Evolutionary conservation across 2,113 vertebrate genomes (phyloP).

Genomic region (Mormoops blainvillei): DNA sequence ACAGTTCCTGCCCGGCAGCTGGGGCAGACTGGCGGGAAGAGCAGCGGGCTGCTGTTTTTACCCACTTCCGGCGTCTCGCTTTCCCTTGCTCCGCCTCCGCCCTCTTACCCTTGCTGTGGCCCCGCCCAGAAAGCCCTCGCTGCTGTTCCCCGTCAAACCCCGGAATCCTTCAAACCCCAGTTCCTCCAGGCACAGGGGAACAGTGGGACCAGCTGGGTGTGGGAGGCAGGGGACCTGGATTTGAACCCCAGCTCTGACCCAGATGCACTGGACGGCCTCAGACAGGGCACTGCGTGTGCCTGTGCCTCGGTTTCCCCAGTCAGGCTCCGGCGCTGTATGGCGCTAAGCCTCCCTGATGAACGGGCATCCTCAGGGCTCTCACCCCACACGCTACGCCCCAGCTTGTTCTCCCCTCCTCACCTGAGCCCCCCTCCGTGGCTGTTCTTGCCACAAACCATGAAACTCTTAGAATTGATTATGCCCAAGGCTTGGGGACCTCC

Average conservation of each 20-base stretch:
- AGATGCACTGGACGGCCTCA: not conserved
- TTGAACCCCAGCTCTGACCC: not conserved
- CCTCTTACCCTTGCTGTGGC: not conserved
- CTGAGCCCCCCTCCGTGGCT: not conserved
- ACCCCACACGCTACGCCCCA: not conserved
- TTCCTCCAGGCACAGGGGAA: not conserved
- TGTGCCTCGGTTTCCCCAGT: not conserved
- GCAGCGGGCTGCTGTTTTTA: not conserved
- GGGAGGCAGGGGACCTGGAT: not conserved
- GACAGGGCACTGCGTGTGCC: accelerated
- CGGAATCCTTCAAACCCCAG: not conserved
- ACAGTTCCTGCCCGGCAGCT: not conserved
- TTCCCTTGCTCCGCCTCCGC: not conserved
- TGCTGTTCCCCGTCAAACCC: not conserved
- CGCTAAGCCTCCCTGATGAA: not conserved
- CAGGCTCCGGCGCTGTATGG: not conserved
- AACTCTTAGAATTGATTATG: not conserved
- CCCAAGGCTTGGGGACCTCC: not conserved
- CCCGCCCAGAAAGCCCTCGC: not conserved
- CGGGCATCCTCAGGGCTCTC: not conserved
- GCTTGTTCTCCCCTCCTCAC: not conserved
- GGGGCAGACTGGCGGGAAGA: not conserved
- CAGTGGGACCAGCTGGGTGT: accelerated
- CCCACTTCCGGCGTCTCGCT: not conserved
- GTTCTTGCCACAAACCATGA: not conserved